Percentiles rank a stretch among this genome's conserved stretches.
These are phyloP conservation scores for Lycorma delicatula DNA, from an alignment of 1,140 invertebrate species.

Conservation along the genomic window DNA sequence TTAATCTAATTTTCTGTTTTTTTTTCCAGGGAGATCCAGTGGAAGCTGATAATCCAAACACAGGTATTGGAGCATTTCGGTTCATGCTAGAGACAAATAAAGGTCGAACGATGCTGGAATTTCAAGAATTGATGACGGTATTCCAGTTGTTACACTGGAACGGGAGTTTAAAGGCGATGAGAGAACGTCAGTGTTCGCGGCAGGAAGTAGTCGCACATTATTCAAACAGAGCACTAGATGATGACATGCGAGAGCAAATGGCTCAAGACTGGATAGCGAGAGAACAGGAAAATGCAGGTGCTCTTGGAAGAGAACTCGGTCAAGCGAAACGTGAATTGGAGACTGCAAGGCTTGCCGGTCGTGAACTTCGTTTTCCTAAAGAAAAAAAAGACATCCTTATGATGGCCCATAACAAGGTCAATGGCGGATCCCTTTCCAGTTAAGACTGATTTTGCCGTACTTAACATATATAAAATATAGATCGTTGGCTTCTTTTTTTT, in stretches of 20 bases:
- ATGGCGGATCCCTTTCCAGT: conserved; percentile 19
- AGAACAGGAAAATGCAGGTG: conserved; percentile 72
- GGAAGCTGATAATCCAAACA: conserved; percentile 69
- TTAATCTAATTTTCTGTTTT: too few species aligned
- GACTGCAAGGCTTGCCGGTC: conserved; percentile 76
- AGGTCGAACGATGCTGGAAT: conserved; percentile 89
- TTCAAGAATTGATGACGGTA: conserved; percentile 94
- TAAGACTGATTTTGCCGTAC: too few species aligned
- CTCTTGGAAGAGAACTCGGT: conserved; percentile 70
- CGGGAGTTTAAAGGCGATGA: conserved; percentile 83
- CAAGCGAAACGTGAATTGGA: conserved; percentile 81
- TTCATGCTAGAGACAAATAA: conserved; percentile 93
- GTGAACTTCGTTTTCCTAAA: conserved; percentile 87
- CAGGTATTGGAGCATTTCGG: conserved; percentile 85
- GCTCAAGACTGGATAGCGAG: conserved; percentile 90
- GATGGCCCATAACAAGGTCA: conserved; percentile 65
- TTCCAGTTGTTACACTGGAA: conserved; percentile 95
- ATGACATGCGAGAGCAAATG: conserved; percentile 94
- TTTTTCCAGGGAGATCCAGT: conserved; percentile 47
- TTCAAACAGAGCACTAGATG: conserved; percentile 79
- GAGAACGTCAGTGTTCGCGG: conserved; percentile 87
- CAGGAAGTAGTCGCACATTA: conserved; percentile 91
- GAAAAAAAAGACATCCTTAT: conserved; percentile 92
- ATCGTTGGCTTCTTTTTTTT: too few species aligned
- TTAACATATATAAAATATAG: too few species aligned